A percentile compares a stretch with the other conserved stretches of the same genome.
phyloP scores from a whole-genome alignment of 2,888 invertebrate species.

The Pardosa pseudoannulata region DNA sequence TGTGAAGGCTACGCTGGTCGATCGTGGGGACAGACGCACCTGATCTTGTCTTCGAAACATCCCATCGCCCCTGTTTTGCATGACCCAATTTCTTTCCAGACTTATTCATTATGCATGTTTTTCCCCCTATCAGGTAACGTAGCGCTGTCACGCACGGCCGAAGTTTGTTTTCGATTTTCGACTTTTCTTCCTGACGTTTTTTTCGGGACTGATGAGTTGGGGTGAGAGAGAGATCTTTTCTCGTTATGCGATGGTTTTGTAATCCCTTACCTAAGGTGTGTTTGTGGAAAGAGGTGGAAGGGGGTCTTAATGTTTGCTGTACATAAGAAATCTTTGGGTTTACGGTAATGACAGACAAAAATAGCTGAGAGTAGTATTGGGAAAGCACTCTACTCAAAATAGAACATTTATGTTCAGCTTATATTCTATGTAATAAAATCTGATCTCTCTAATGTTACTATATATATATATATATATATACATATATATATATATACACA shows the following conservation, averaged over 20 bases:
- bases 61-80: neutral
- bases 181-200: neutral
- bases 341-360: too few species aligned
- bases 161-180: neutral
- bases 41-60: conserved; percentile 15
- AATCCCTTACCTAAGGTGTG: too few species aligned
- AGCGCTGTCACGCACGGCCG: neutral
- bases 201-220: neutral
- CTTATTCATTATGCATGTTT: conserved; percentile 8
- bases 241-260: neutral
- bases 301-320: too few species aligned
- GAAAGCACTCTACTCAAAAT: too few species aligned
- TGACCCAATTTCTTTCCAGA: neutral
- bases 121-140: neutral
- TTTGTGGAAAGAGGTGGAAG: too few species aligned
- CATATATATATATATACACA: too few species aligned
- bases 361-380: too few species aligned
- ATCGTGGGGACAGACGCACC: conserved; percentile 8
- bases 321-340: too few species aligned
- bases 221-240: neutral
- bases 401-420: too few species aligned
- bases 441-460: too few species aligned
- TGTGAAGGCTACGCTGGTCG: neutral
- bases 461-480: too few species aligned
- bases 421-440: too few species aligned